Evolutionary conservation across 2,797 vertebrate species (phyloP).

Genomic region (Fringilla coelebs): DNA sequence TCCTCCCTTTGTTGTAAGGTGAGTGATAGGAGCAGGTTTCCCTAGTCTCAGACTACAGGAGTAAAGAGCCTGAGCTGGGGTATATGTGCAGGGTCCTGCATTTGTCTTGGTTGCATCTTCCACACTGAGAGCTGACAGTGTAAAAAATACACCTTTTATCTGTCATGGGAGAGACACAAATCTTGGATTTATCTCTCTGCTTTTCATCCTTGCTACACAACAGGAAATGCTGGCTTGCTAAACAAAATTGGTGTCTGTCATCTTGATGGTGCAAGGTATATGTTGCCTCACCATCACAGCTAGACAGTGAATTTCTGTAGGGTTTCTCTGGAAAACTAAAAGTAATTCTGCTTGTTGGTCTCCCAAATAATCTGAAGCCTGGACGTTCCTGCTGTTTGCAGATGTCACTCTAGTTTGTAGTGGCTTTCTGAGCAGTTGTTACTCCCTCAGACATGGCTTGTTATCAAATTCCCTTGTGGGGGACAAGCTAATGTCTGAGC

Average conservation of each 20-base stretch:
- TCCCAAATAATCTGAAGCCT: not conserved
- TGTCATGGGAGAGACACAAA: not conserved
- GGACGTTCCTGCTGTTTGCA: not conserved
- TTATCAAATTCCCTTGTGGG: not conserved
- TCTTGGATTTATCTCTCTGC: not conserved
- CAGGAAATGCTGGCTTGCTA: not conserved
- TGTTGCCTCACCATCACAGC: not conserved
- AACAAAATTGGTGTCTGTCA: not conserved
- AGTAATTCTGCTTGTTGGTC: not conserved
- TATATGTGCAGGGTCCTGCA: not conserved
- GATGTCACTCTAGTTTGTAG: not conserved
- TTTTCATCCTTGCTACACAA: not conserved
- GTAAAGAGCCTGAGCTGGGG: fast-evolving
- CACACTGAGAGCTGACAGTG: not conserved
- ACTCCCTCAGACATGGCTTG: not conserved
- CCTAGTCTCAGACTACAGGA: not conserved
- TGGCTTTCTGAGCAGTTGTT: not conserved
- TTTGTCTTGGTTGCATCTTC: not conserved
- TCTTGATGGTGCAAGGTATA: not conserved
- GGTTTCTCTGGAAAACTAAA: not conserved
- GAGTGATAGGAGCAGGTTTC: not conserved
- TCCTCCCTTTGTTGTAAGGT: not conserved
- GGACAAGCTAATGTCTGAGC: not conserved
- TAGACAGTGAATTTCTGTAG: not conserved
- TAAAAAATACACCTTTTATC: not conserved